Evolutionary conservation across 23 tunicate species (phyloP).

Genomic region (Ascidia mentula): DNA sequence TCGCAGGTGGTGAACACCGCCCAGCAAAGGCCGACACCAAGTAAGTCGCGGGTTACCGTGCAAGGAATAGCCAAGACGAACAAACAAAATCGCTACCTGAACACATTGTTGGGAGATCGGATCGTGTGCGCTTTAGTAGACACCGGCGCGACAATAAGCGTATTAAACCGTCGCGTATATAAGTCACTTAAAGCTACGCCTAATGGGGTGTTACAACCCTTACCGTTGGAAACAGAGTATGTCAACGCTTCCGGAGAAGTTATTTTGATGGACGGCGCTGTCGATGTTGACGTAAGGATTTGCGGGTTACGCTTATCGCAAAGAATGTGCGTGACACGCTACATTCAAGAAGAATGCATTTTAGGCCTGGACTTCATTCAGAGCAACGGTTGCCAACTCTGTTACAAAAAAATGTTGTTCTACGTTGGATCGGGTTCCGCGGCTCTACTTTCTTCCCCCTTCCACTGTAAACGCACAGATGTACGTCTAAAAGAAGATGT

Average conservation of each 20-base stretch:
- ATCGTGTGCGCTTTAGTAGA: slow-evolving; percentile 18
- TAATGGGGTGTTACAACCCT: not conserved
- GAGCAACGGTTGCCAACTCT: not conserved
- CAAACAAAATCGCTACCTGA: slow-evolving; percentile 5
- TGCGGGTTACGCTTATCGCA: not conserved
- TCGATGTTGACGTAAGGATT: not conserved
- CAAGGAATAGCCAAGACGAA: too few species aligned
- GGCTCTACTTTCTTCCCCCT: not conserved
- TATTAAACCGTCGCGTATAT: not conserved
- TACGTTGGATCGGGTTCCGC: not conserved
- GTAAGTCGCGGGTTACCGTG: too few species aligned
- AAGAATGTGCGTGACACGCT: not conserved
- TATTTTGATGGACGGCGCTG: not conserved
- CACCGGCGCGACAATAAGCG: not conserved
- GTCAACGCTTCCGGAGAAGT: not conserved
- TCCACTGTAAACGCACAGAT: not conserved
- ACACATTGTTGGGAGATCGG: not conserved
- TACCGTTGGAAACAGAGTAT: not conserved
- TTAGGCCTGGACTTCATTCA: slow-evolving; percentile 13
- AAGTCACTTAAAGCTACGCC: not conserved
- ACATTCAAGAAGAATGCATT: not conserved
- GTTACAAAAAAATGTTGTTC: not conserved
- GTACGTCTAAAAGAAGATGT: not conserved
- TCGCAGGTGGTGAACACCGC: too few species aligned
- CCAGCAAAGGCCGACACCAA: too few species aligned